Percentiles rank a stretch among this genome's conserved stretches.
These are phyloP conservation scores for Actias luna DNA, from an alignment of 2,888 invertebrate species.

Conservation along the genomic window DNA sequence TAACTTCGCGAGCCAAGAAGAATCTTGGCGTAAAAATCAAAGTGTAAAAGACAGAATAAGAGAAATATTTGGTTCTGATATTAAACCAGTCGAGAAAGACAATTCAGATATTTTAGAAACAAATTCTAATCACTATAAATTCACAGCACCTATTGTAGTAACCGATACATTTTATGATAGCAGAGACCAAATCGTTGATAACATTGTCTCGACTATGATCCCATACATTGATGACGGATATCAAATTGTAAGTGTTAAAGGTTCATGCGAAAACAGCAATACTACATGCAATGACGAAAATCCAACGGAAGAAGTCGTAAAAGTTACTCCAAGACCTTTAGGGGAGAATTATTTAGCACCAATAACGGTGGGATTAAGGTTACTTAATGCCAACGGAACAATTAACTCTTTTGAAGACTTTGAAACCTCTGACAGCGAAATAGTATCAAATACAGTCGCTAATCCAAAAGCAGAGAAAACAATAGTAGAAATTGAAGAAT, in stretches of 20 bases:
- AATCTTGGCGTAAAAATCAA: conserved; percentile 46
- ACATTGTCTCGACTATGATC: conserved; percentile 69
- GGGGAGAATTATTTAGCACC: conserved; percentile 82
- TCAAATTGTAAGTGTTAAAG: conserved; percentile 67
- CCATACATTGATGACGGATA: conserved; percentile 71
- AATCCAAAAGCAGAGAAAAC: conserved; percentile 72
- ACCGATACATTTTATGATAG: conserved; percentile 51
- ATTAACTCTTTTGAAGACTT: conserved; percentile 65
- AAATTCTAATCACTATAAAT: conserved; percentile 54
- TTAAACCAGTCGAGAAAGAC: conserved; percentile 43
- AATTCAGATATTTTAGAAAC: conserved; percentile 35
- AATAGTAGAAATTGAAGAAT: conserved; percentile 84
- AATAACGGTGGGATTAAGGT: conserved; percentile 81
- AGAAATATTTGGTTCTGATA: conserved; percentile 53
- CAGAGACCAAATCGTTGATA: conserved; percentile 62
- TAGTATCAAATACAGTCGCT: conserved; percentile 58
- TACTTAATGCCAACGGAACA: conserved; percentile 70
- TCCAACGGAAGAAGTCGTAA: conserved; percentile 45
- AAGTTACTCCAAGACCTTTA: conserved; percentile 81
- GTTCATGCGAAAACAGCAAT: conserved; percentile 42
- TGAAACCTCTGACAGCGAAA: conserved; percentile 67
- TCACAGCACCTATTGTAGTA: conserved; percentile 76
- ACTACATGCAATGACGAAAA: conserved; percentile 33
- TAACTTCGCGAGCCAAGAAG: conserved; percentile 35
- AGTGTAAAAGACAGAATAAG: conserved; percentile 63